These are phyloP conservation scores for Leptinotarsa defecta DNA, from an alignment of 1,140 invertebrate species.

Conservation along the genomic window DNA sequence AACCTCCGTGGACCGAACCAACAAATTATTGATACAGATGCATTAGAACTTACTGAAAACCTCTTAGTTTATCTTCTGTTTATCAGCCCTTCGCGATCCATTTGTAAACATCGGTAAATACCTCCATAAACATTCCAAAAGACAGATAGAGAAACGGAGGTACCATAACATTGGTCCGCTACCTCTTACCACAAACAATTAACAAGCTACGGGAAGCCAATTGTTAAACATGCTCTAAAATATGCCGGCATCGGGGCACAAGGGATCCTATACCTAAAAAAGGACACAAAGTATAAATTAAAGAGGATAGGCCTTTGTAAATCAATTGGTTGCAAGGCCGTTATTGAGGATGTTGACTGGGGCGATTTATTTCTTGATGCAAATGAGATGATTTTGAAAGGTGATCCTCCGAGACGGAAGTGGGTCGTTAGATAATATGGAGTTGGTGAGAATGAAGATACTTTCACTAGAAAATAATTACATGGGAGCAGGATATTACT, in stretches of 20 bases:
- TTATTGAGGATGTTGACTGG: conserved; percentile 6
- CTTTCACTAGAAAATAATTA: not conserved
- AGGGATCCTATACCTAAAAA: conserved; percentile 1
- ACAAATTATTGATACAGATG: conserved; percentile 5
- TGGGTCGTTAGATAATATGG: not conserved
- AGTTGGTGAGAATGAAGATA: not conserved
- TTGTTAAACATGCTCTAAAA: conserved; percentile 26
- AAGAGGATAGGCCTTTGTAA: conserved; percentile 28
- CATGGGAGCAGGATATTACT: too few relatives aligned
- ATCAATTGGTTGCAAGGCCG: conserved; percentile 20
- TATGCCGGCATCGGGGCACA: conserved; percentile 12
- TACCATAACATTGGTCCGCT: conserved; percentile 4
- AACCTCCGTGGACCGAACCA: not conserved
- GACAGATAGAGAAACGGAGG: conserved; percentile 15
- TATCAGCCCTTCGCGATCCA: conserved; percentile 32
- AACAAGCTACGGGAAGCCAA: conserved; percentile 21
- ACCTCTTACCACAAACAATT: conserved; percentile 30
- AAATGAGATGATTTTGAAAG: not conserved
- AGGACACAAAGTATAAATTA: conserved; percentile 25
- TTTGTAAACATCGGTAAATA: conserved; percentile 36
- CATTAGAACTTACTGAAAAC: conserved; percentile 8
- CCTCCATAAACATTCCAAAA: conserved; percentile 10
- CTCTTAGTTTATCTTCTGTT: conserved; percentile 36
- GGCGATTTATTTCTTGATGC: conserved; percentile 17
- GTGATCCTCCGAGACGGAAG: not conserved